These are phyloP conservation scores for Neomorphus geoffroyi DNA, from an alignment of 2,797 vertebrate genomes.

Conservation along the genomic window DNA sequence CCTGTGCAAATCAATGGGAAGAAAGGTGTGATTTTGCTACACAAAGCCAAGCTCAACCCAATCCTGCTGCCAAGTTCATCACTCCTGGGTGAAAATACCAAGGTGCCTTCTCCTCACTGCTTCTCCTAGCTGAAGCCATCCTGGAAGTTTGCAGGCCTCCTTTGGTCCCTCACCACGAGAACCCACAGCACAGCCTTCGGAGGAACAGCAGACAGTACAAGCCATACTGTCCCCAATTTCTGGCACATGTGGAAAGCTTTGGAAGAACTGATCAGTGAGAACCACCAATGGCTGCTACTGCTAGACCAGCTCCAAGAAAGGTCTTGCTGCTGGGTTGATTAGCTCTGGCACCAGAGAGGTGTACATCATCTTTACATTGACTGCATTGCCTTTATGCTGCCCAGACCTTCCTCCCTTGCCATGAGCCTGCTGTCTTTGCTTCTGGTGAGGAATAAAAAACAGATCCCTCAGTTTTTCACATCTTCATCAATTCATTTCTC, in stretches of 20 bases:
- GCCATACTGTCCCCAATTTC: fast-evolving
- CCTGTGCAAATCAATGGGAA: neutral
- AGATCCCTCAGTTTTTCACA: neutral
- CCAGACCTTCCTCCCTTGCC: neutral
- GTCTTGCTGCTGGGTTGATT: neutral
- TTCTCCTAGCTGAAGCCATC: neutral
- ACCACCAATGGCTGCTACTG: neutral
- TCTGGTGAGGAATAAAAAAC: neutral
- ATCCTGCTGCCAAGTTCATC: neutral
- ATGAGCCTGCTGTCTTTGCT: neutral
- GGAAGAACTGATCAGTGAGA: neutral
- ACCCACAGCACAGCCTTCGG: neutral
- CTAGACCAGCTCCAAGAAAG: neutral
- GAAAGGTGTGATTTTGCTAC: neutral
- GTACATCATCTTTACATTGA: neutral
- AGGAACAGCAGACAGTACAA: neutral
- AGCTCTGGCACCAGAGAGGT: neutral
- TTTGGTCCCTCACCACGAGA: neutral
- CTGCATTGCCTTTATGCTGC: neutral
- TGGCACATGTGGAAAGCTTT: neutral
- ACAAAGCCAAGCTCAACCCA: neutral
- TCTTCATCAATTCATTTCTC: neutral
- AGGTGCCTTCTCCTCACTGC: neutral
- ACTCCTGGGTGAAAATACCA: neutral
- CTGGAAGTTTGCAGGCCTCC: neutral